phyloP scores from a whole-genome alignment of 2,797 vertebrate genomes.

The Ciconia nigra region DNA sequence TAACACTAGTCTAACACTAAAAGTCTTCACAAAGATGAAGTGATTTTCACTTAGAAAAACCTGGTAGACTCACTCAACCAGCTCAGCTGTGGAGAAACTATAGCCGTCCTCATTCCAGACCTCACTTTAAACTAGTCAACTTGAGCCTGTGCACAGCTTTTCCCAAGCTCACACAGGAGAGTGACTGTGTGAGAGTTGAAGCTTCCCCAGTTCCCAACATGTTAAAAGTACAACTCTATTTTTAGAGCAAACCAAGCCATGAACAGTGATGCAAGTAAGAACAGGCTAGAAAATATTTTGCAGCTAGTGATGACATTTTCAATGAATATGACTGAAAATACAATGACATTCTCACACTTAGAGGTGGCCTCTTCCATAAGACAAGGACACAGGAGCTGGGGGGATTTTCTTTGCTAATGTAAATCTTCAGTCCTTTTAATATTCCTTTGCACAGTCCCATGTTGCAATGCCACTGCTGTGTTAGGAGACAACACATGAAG shows the following conservation, averaged over 20 bases:
- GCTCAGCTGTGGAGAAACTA: neutral
- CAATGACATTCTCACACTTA: neutral
- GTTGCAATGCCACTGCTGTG: neutral
- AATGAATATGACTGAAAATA: neutral
- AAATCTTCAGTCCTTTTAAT: neutral
- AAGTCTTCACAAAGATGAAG: neutral
- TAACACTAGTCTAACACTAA: neutral
- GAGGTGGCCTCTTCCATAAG: neutral
- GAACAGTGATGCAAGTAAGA: neutral
- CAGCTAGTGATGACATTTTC: neutral
- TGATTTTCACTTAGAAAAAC: neutral
- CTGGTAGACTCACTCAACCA: neutral
- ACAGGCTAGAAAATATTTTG: neutral
- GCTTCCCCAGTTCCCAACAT: neutral
- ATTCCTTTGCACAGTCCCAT: neutral
- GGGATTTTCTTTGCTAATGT: neutral
- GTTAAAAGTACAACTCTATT: neutral
- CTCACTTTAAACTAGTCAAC: neutral
- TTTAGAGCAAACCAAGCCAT: neutral
- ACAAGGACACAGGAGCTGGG: neutral
- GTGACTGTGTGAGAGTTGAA: accelerated
- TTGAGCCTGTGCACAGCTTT: neutral
- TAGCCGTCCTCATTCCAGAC: neutral
- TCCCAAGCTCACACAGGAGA: neutral
- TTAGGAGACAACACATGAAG: neutral